Base-by-base conservation (phyloP, 2,797 vertebrate species). In the Somateria mollissima region DNA sequence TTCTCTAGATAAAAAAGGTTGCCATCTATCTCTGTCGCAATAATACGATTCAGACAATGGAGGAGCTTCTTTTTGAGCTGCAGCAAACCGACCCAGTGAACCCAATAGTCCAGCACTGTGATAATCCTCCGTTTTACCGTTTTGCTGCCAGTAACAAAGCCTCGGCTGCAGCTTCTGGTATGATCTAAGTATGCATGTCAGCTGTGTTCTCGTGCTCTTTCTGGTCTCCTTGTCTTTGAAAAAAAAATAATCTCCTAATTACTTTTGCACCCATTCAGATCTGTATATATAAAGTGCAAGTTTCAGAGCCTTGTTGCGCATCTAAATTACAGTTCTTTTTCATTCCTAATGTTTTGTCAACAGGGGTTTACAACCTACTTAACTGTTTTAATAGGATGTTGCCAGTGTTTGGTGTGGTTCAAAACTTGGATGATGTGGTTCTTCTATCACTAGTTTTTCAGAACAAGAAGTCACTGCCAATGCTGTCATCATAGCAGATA, bases 41-140 rank as follows among this genome's bases (percentile, higher is more conserved):
- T 97, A 99, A 99, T 98, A 99, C 99, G 78, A 99, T 99, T 92
- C 99, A 99, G 94, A 99, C 99, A 14, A 99, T 99, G 99, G 99
- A 99, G 96, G 99, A 99, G 96, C 98, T 99, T 28, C 98, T 99
- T 67, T 99, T 99, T 86, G 99, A 99, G 97, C 98, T 99, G 74
- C 99, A 99, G 97, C 99, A 99, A 97, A 99, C 99, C 0, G 99
- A 99, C 95, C 99, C 99, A 0, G 99, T 99, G 94, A 99, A 99
- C 97, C 99, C 99, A 8, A 99, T 99, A 43, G 99, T 99, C 77
- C 97, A 99, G 82, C 99, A 99, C 82, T 99, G 99, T 2, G 99
- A 99, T 98, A 99, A 99, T 95, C 99, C 99, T 14, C 99, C 99
- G 0, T 99, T 99, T 97, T 99, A 99, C 96, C 99, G 99, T 72